Percentiles rank a stretch among this genome's conserved stretches.
Evolutionary conservation across 2,113 vertebrate genomes (phyloP).

Genomic region (Aldabrachelys gigantea): DNA sequence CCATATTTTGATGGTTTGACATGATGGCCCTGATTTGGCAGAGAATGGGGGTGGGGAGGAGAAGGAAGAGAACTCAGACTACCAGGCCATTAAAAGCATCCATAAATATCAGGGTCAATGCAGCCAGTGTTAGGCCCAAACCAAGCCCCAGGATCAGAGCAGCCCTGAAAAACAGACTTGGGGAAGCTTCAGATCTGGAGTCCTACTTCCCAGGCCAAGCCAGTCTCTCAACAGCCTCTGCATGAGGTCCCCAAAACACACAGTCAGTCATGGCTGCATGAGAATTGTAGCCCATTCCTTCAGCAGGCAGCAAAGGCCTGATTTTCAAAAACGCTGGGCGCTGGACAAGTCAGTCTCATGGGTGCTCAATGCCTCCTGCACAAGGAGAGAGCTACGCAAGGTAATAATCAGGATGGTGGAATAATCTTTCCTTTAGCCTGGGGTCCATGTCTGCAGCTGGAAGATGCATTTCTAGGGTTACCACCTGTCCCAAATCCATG

Average conservation of each 20-base stretch:
- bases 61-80: background rate
- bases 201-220: background rate
- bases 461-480: background rate
- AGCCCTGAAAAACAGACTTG: background rate
- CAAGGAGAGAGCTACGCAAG: background rate
- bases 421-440: background rate
- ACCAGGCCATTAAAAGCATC: no score
- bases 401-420: background rate
- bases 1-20: background rate
- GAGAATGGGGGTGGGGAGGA: background rate
- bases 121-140: background rate
- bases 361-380: background rate
- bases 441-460: background rate
- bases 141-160: background rate
- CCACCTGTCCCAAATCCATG: background rate
- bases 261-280: no score
- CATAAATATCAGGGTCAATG: background rate
- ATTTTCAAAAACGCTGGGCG: background rate
- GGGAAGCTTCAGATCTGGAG: background rate
- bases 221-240: background rate
- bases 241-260: no score
- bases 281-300: background rate
- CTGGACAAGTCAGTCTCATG: no score
- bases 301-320: background rate
- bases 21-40: no score